Conservation (phyloP, 2,797 vertebrate species). For the Tarsius wallacei region DNA sequence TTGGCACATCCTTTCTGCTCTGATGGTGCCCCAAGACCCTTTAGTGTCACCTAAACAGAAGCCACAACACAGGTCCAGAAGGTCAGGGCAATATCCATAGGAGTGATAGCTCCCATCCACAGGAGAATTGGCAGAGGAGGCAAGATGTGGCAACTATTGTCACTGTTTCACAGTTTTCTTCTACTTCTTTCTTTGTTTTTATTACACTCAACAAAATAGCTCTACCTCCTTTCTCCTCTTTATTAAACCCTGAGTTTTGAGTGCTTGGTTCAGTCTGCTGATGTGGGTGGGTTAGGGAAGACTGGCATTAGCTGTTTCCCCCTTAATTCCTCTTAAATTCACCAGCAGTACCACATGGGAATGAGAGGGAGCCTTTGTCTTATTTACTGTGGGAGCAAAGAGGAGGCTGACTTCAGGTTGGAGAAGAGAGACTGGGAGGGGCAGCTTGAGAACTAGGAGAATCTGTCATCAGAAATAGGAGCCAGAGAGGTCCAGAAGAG, state of each 20-base stretch:
- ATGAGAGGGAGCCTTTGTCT: not conserved
- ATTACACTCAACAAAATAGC: not conserved
- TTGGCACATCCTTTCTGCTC: not conserved
- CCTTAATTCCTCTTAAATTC: not conserved
- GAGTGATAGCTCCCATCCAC: too few species aligned
- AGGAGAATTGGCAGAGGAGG: not conserved
- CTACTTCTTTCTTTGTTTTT: not conserved
- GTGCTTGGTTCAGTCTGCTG: not conserved
- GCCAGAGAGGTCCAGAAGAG: not conserved
- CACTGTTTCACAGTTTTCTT: not conserved
- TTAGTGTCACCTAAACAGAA: not conserved
- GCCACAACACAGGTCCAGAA: not conserved
- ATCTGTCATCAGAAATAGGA: not conserved
- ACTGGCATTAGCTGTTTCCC: not conserved
- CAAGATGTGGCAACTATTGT: not conserved
- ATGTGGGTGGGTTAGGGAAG: not conserved
- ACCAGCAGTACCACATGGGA: not conserved
- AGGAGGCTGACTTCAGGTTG: not conserved
- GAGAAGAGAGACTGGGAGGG: not conserved
- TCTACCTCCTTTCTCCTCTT: not conserved
- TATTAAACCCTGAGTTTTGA: not conserved
- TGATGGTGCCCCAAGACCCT: not conserved
- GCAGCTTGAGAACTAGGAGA: not conserved
- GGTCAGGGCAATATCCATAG: not conserved
- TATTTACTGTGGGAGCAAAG: not conserved